A percentile compares a stretch with the other conserved stretches of the same genome.
Conservation (phyloP, 2,888 invertebrate species). For the Phortica magna region DNA sequence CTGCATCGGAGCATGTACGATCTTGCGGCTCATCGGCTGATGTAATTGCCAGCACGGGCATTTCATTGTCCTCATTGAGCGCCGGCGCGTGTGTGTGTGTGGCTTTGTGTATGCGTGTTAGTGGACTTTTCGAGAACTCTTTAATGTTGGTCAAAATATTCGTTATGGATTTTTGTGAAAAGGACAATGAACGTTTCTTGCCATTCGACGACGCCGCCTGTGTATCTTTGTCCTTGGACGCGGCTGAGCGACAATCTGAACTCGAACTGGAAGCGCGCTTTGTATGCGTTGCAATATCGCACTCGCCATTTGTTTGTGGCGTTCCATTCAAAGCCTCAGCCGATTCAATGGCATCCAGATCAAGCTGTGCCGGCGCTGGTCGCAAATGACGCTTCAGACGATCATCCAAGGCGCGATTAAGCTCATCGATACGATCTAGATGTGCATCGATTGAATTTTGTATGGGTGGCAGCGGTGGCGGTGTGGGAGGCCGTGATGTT, state of each 20-base stretch:
- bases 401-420: slow-evolving; percentile 75
- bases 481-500: not conserved
- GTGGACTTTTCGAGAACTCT: slow-evolving; percentile 75
- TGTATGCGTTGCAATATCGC: slow-evolving; percentile 46
- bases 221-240: slow-evolving; percentile 49
- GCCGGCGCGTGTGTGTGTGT: slow-evolving; percentile 30
- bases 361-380: slow-evolving; percentile 47
- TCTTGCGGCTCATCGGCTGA: slow-evolving; percentile 30
- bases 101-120: slow-evolving; percentile 56
- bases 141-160: slow-evolving; percentile 74
- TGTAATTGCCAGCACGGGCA: slow-evolving; percentile 27
- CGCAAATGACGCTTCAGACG: slow-evolving; percentile 71
- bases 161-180: slow-evolving; percentile 76
- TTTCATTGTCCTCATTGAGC: slow-evolving; percentile 55
- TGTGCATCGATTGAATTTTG: slow-evolving; percentile 76
- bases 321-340: slow-evolving; percentile 46
- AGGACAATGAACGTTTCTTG: slow-evolving; percentile 76
- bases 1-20: not conserved
- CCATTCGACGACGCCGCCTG: slow-evolving; percentile 39
- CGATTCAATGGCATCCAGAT: slow-evolving; percentile 72
- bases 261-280: slow-evolving; percentile 74
- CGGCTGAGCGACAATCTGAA: slow-evolving; percentile 69
- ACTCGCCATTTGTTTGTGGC: slow-evolving; percentile 49
- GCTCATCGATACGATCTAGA: slow-evolving; percentile 75
- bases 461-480: slow-evolving; percentile 41